These are phyloP conservation scores for Phaethon lepturus DNA, from an alignment of 2,113 vertebrate genomes.

Conservation along the genomic window DNA sequence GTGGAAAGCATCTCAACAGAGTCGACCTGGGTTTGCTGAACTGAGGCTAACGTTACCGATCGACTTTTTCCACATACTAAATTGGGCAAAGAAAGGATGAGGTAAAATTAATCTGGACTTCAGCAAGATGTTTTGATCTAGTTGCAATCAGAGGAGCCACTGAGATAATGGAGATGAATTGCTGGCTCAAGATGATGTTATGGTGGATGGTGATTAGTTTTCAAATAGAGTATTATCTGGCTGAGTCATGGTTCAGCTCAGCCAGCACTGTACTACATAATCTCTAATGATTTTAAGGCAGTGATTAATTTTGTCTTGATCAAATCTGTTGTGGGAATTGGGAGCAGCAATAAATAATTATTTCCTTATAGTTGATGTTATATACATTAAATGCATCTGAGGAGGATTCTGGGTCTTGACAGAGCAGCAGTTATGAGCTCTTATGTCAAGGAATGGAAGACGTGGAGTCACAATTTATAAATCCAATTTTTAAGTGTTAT, in stretches of 20 bases:
- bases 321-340: constrained; percentile 18
- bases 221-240: constrained; percentile 5
- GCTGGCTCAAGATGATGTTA: constrained; percentile 10
- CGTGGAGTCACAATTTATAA: background rate
- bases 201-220: constrained; percentile 47
- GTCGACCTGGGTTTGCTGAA: background rate
- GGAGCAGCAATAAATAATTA: constrained; percentile 36
- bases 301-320: constrained; percentile 58
- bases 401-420: background rate
- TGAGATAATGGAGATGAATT: constrained; percentile 65
- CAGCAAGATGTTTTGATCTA: constrained; percentile 63
- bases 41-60: background rate
- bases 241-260: constrained; percentile 47
- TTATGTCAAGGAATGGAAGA: background rate
- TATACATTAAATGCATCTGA: background rate
- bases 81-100: constrained; percentile 33
- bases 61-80: constrained; percentile 30
- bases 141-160: constrained; percentile 31
- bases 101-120: constrained; percentile 60
- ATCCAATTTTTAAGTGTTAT: background rate
- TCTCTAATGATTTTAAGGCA: constrained; percentile 34
- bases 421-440: background rate
- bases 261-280: background rate
- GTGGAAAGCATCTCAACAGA: constrained; percentile 17
- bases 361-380: background rate